Conservation (phyloP, 2,888 invertebrate genomes). For the Agriopis marginaria region DNA sequence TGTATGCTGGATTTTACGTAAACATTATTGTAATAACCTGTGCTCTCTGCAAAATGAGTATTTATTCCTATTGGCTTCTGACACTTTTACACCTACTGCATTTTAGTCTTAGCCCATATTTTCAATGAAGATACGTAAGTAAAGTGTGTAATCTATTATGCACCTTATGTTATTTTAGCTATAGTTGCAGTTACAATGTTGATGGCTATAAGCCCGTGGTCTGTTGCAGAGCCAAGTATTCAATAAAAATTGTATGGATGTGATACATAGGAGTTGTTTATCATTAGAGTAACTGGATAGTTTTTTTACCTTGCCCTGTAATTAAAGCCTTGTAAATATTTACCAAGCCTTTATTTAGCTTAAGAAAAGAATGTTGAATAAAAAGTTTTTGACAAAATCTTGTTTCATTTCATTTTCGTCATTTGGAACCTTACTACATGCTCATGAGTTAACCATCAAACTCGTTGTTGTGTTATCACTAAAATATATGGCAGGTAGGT, state of each 20-base stretch:
- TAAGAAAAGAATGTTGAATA: slow-evolving; percentile 83
- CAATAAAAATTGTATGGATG: slow-evolving; percentile 61
- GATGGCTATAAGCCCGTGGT: slow-evolving; percentile 52
- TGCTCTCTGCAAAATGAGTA: slow-evolving; percentile 48
- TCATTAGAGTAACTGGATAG: slow-evolving; percentile 74
- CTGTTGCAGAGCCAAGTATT: slow-evolving; percentile 72
- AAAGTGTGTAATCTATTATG: slow-evolving; percentile 19
- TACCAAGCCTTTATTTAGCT: slow-evolving; percentile 82
- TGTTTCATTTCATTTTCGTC: slow-evolving; percentile 63
- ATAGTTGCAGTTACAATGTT: slow-evolving; percentile 31
- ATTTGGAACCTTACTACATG: too few species aligned
- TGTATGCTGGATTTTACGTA: slow-evolving; percentile 47
- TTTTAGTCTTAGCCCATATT: slow-evolving; percentile 6
- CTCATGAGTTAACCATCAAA: too few species aligned
- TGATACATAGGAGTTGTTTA: slow-evolving; percentile 75
- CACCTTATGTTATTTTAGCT: slow-evolving; percentile 8
- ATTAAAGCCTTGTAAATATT: slow-evolving; percentile 84
- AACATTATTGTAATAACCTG: slow-evolving; percentile 21
- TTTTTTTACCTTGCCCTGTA: slow-evolving; percentile 84
- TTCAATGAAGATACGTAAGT: slow-evolving; percentile 1
- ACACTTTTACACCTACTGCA: slow-evolving; percentile 13
- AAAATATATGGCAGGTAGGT: too few species aligned
- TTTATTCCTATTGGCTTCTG: slow-evolving; percentile 24
- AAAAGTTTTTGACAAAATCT: slow-evolving; percentile 77
- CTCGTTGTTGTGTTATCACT: too few species aligned